Conservation (phyloP, 1,140 invertebrate genomes). For the Belonocnema kinseyi region DNA sequence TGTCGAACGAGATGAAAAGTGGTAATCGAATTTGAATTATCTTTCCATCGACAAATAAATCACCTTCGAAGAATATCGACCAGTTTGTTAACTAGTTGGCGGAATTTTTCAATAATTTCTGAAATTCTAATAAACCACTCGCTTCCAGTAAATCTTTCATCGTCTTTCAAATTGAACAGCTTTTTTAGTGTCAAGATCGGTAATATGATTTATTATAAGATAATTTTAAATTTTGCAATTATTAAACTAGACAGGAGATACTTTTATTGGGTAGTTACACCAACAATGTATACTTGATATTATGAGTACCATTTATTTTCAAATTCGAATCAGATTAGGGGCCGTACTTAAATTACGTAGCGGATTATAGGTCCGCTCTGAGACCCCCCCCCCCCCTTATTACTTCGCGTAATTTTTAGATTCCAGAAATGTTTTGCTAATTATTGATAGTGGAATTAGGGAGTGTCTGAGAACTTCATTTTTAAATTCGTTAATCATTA, state of each 20-base stretch:
- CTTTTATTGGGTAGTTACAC: not conserved
- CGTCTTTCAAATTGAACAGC: not conserved
- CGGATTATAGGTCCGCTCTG: too few relatives aligned
- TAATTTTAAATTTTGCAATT: constrained; percentile 13
- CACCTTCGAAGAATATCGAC: not conserved
- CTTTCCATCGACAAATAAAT: constrained; percentile 24
- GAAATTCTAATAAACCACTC: constrained; percentile 2
- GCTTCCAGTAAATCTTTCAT: constrained; percentile 10
- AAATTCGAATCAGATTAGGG: too few relatives aligned
- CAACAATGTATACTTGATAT: too few relatives aligned
- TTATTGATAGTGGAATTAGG: too few relatives aligned
- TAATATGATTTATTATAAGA: constrained; percentile 1
- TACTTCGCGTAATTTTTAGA: too few relatives aligned
- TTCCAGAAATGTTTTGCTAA: too few relatives aligned
- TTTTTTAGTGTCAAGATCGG: not conserved
- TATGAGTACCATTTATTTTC: too few relatives aligned
- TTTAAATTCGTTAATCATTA: too few relatives aligned
- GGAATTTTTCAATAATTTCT: constrained; percentile 9
- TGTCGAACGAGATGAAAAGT: not conserved
- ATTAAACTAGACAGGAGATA: not conserved
- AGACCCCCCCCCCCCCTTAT: too few relatives aligned
- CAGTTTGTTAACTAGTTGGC: constrained; percentile 1
- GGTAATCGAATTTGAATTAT: constrained; percentile 22
- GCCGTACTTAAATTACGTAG: too few relatives aligned
- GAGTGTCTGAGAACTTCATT: too few relatives aligned